Base-by-base conservation (phyloP, 2,797 vertebrate species). In the Lindbergichthys nudifrons region DNA sequence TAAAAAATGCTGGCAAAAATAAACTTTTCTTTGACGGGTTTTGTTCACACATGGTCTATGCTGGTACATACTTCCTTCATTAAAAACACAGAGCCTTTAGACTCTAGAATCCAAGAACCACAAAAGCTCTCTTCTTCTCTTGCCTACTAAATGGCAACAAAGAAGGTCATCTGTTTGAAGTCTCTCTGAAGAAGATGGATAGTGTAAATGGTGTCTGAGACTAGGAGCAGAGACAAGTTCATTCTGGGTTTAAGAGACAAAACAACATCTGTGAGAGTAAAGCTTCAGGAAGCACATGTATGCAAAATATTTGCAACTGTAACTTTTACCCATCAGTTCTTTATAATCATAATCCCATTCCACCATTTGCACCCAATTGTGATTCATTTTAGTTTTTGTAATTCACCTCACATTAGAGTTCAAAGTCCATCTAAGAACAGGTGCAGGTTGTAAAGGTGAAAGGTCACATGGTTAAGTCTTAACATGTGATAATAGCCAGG, bases 151-250 rank as follows among this genome's bases (percentile, higher is more conserved):
- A 43, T 26, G 32, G 52, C 59, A 30, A 30, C 39, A 54, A 45
- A 54, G 23, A 12, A 63, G 61, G 57, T 71, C 67, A n/a, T 70
- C 21, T 2, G 14, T 65, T 19, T 62, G 48, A 73, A 50, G 72
- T 76, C 52, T 73, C 15, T 46, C 64, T 48, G 54, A 60, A 48
- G 62, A 48, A 65, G 48, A 60, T 14, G 43, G 61, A 67, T 58
- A 48, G 59, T 75, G 54, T 47, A 70, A 73, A 80, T 47, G 12
- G n/a, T 60, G 67, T 80, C 74, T 74, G 51, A 62, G 64, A 65
- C 60, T 50, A 69, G 72, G 42, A 77, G 47, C 15, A 16, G 36
- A 69, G 45, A 43, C 30, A 54, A 14, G 39, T 51, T 73, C 21
- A 47, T 61, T 30, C 48, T 63, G 60, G 30, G 47, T 51, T 63